Evolutionary conservation across 30 jellyfish, hydroid and myxozoan genomes (phyloP).

Genomic region (Mastigias papua): DNA sequence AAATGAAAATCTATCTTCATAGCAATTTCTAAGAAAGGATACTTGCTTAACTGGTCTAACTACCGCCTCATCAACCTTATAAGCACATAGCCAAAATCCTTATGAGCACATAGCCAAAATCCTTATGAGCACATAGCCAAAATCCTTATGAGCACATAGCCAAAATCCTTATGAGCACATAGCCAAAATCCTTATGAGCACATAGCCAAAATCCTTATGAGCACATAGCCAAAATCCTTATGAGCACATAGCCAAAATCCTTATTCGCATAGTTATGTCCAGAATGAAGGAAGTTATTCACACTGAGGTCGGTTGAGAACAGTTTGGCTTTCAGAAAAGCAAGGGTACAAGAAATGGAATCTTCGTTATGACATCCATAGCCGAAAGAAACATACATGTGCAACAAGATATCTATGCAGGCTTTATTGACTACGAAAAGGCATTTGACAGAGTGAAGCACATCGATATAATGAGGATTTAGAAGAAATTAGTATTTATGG

Average conservation of each 20-base stretch:
- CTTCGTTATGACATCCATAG: not conserved
- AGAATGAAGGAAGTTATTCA: not conserved
- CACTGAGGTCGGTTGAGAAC: conserved; percentile 16
- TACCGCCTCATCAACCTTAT: not conserved
- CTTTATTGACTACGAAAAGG: not conserved
- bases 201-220: not conserved
- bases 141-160: not conserved
- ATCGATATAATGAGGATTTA: not conserved
- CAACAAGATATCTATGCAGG: not conserved
- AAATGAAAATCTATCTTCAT: conserved; percentile 16
- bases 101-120: not conserved
- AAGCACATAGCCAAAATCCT: not conserved
- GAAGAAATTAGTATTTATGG: not conserved
- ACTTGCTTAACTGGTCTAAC: not conserved
- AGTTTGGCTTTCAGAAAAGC: not conserved
- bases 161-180: too few species aligned
- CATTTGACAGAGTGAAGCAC: conserved; percentile 1
- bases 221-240: not conserved
- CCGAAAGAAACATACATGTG: not conserved
- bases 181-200: not conserved
- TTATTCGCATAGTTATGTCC: not conserved
- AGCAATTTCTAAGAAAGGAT: conserved; percentile 20
- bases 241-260: not conserved
- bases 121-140: not conserved
- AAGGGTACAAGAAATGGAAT: not conserved